Evolutionary conservation across 1,140 invertebrate genomes (phyloP).

Genomic region (Aphaenogaster ashmeadi): DNA sequence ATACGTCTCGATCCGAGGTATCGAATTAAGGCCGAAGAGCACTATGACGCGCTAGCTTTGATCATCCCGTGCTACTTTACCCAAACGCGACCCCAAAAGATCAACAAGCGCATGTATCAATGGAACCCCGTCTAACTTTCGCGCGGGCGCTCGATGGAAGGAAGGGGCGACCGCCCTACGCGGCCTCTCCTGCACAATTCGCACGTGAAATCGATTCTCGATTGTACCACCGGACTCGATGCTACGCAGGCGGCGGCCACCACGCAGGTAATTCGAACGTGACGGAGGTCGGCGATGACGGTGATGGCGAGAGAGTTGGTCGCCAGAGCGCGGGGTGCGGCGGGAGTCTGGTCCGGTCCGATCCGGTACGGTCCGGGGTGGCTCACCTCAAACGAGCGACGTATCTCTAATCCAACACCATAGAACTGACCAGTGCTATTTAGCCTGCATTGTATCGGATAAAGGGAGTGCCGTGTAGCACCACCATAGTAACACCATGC

Average conservation of each 20-base stretch:
- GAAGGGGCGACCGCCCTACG: slow-evolving; percentile 7
- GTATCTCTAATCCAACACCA: slow-evolving; percentile 85
- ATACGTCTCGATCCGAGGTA: slow-evolving; percentile 24
- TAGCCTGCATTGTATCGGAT: slow-evolving; percentile 85
- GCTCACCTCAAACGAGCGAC: slow-evolving; percentile 84
- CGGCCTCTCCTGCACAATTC: slow-evolving; percentile 56
- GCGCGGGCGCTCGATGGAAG: slow-evolving; percentile 2
- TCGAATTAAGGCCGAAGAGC: slow-evolving; percentile 48
- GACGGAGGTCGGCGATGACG: slow-evolving; percentile 73
- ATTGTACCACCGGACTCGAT: slow-evolving; percentile 69
- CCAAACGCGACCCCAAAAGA: slow-evolving; percentile 39
- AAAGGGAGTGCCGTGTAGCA: slow-evolving; percentile 81
- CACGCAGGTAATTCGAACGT: slow-evolving; percentile 81
- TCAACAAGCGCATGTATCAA: slow-evolving; percentile 61
- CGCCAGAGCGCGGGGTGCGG: slow-evolving; percentile 19
- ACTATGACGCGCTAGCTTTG: slow-evolving; percentile 35
- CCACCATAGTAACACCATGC: slow-evolving; percentile 81
- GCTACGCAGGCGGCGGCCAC: slow-evolving; percentile 73
- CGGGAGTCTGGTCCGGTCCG: slow-evolving; percentile 24
- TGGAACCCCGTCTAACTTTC: slow-evolving; percentile 43
- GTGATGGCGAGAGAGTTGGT: slow-evolving; percentile 68
- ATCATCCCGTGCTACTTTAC: slow-evolving; percentile 47
- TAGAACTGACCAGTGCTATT: slow-evolving; percentile 84
- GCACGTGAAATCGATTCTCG: slow-evolving; percentile 78
- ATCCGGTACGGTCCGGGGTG: slow-evolving; percentile 54